phyloP scores from a whole-genome alignment of 2,888 invertebrate species.

The Melanostoma scalare region DNA sequence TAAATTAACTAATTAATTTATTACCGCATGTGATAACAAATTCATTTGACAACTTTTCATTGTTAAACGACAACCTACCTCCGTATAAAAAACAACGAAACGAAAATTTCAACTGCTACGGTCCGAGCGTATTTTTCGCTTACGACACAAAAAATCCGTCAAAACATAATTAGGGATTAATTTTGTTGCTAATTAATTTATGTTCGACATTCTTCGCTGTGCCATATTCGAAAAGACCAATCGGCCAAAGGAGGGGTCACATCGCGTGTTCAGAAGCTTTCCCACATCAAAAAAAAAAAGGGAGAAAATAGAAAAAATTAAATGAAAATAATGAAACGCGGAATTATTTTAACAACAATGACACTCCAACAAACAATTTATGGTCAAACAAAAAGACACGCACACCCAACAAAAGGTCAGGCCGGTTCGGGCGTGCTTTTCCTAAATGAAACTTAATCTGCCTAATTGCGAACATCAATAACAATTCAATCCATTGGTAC shows the following conservation, averaged over 20 bases:
- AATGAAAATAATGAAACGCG: neutral
- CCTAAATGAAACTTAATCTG: conserved; percentile 67
- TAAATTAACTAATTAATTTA: conserved; percentile 57
- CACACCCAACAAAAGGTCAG: neutral
- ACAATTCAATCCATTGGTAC: conserved; percentile 48
- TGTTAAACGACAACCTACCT: neutral
- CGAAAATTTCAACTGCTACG: neutral
- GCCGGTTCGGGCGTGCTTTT: conserved; percentile 21
- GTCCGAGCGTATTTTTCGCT: no score
- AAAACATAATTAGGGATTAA: conserved; percentile 24
- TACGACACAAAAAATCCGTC: neutral
- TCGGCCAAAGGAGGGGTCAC: conserved; percentile 5
- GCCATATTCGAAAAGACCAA: conserved; percentile 1
- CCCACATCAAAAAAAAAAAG: conserved; percentile 1
- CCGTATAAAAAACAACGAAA: neutral
- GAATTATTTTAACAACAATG: conserved; percentile 32
- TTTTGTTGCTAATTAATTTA: conserved; percentile 28
- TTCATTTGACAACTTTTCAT: conserved; percentile 29
- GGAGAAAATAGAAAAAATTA: conserved; percentile 14
- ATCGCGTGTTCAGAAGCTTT: conserved; percentile 27
- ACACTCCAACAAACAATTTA: conserved; percentile 27
- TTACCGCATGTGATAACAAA: conserved; percentile 45
- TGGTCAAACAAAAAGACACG: conserved; percentile 40
- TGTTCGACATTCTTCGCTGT: conserved; percentile 10
- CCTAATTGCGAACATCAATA: conserved; percentile 69